Conservation (phyloP, 2,113 vertebrate genomes). For the Synodontis membranacea region DNA sequence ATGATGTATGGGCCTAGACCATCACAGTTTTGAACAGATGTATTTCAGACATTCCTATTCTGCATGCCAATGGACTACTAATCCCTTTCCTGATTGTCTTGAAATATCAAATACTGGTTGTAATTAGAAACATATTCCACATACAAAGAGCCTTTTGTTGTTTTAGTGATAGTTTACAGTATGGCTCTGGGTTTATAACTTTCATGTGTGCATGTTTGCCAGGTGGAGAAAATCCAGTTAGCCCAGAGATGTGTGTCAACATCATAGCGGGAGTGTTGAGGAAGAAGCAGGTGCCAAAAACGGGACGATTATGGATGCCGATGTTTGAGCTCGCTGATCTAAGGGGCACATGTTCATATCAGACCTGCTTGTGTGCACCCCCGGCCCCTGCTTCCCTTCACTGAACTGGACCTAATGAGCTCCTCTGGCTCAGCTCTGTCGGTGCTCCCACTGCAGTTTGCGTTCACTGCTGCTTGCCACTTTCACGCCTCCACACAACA, state of each 20-base stretch:
- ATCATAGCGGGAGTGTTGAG: slow-evolving; percentile 15
- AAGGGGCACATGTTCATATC: slow-evolving; percentile 46
- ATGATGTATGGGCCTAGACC: too few relatives aligned
- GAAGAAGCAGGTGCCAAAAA: slow-evolving; percentile 42
- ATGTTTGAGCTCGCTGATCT: slow-evolving; percentile 46
- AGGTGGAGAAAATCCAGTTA: slow-evolving; percentile 41
- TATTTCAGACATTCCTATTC: too few relatives aligned
- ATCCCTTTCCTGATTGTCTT: not conserved
- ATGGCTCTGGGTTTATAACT: not conserved
- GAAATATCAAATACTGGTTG: not conserved
- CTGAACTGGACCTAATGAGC: slow-evolving; percentile 53
- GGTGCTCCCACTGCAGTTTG: slow-evolving; percentile 22
- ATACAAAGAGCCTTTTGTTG: not conserved
- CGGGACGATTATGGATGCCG: slow-evolving; percentile 45
- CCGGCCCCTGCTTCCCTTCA: slow-evolving; percentile 43
- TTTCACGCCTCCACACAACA: slow-evolving; percentile 10
- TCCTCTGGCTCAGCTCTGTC: slow-evolving; percentile 39
- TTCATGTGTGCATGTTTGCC: not conserved
- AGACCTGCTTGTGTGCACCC: slow-evolving; percentile 28
- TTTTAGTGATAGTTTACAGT: not conserved
- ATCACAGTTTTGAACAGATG: too few relatives aligned
- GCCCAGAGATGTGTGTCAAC: slow-evolving; percentile 17
- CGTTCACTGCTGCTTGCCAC: not conserved
- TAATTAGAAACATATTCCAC: not conserved
- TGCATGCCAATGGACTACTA: not conserved